Evolutionary conservation across 2,888 invertebrate genomes (phyloP).

Genomic region (Ceriagrion tenellum): DNA sequence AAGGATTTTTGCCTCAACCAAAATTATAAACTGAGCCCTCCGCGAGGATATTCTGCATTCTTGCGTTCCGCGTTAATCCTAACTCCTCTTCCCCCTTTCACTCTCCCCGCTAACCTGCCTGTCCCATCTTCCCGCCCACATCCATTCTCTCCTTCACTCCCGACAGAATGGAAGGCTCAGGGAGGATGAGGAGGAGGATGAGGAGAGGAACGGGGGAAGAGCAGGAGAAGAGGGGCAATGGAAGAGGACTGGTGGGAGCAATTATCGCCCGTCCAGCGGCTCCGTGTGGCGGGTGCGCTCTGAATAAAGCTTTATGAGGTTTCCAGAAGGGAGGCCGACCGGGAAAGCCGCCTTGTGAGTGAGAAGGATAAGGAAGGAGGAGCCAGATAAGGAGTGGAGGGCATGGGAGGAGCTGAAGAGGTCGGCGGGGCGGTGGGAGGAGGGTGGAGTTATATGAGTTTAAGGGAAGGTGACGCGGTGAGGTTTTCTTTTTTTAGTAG

Average conservation of each 20-base stretch:
- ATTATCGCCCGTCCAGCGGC: constrained; percentile 70
- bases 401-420: neutral
- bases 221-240: neutral
- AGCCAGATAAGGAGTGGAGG: neutral
- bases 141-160: neutral
- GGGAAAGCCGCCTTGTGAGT: neutral
- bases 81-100: neutral
- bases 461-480: neutral
- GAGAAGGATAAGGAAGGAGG: neutral
- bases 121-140: constrained; percentile 29
- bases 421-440: neutral
- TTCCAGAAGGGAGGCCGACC: neutral
- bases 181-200: neutral
- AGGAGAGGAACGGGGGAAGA: neutral
- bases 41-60: too few species aligned
- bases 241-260: constrained; percentile 36
- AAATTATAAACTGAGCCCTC: too few species aligned
- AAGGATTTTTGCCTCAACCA: too few species aligned
- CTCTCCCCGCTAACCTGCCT: neutral
- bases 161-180: neutral
- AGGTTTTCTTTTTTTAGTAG: neutral
- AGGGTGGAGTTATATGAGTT: neutral
- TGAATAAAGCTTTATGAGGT: constrained; percentile 61
- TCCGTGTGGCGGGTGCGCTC: constrained; percentile 58
- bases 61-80: too few species aligned